Base-by-base conservation (phyloP, 2,113 vertebrate genomes). In the Mesoclemmys tuberculata region DNA sequence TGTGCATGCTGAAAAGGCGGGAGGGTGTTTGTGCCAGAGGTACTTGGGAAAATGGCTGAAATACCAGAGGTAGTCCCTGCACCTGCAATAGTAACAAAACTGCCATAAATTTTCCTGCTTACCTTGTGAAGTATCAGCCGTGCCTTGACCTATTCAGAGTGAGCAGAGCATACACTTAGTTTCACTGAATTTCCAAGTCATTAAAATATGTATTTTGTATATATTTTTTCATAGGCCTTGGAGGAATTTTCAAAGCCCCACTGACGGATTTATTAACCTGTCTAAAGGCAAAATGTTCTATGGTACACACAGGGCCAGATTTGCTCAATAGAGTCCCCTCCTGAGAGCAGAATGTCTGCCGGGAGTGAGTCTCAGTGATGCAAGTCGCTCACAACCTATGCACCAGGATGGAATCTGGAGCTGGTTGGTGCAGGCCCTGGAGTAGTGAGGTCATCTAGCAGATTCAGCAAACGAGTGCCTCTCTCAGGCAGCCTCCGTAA, bases 11-110 rank as follows among this genome's bases (percentile, higher is more conserved):
- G 99, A 92, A 99, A 98, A 21, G 98, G 98, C 0, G 99, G 98
- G 29, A 98, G 98, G 21, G 99, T 99, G 98, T 99, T 99, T 71
- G 98, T 98, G 56, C 98, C 98, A 5, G 98, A 98, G 8, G 98
- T 98, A 74, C 98, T 98, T 9, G 96, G 95, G 81, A 98, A 97
- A 92, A 98, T 98, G 82, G 98, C 98, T 38, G 98, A 96, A 52
- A 96, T 94, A 55, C 97, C 98, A 2, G 95, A 96, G 26, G 91
- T 96, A 77, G 95, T 97, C 10, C 98, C 98, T 35, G 97, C 97
- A 97, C 99, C 99, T 99, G 98, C 38, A 92, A 97, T 80, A 96
- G 21, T 97, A 94, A 90, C 1, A 89, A 61, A 93, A 94, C 78
- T 21, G 48, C 71, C 44, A 51, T 87, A 2, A 88, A 79, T n/a